A percentile compares a stretch with the other conserved stretches of the same genome.
These are phyloP conservation scores for Coptodon rendalli DNA, from an alignment of 2,113 vertebrate genomes.

Conservation along the genomic window DNA sequence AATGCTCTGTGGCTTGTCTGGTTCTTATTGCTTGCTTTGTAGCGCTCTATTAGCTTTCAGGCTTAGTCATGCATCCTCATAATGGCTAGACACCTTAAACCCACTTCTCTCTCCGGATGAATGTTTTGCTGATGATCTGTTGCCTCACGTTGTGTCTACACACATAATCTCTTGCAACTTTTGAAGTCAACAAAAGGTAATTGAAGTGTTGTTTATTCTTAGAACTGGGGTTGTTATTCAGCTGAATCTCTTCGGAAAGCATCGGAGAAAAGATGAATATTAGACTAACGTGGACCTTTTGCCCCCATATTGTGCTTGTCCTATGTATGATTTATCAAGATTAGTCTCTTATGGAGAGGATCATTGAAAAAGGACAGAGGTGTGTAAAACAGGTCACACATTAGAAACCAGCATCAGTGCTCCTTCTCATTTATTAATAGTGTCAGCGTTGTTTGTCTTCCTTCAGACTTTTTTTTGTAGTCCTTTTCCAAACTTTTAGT, in stretches of 20 bases:
- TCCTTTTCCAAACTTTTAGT: conserved; percentile 24
- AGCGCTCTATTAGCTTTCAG: not conserved
- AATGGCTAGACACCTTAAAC: not conserved
- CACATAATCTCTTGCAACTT: not conserved
- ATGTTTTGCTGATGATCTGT: not conserved
- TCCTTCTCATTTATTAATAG: conserved; percentile 22
- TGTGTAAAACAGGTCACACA: not conserved
- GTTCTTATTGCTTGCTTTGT: not conserved
- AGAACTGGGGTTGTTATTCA: conserved; percentile 1
- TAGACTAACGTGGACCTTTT: conserved; percentile 20
- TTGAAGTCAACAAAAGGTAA: conserved; percentile 21
- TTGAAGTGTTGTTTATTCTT: conserved; percentile 38
- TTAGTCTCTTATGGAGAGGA: conserved; percentile 8
- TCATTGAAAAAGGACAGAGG: not conserved
- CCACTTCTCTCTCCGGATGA: not conserved
- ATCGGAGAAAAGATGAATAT: not conserved
- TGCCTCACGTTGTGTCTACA: not conserved
- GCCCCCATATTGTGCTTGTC: not conserved
- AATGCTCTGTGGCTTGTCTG: not conserved
- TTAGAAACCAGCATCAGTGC: conserved; percentile 3
- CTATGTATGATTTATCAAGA: conserved; percentile 38
- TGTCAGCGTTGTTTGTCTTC: not conserved
- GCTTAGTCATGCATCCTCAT: not conserved
- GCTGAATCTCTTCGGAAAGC: not conserved
- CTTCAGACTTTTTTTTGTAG: conserved; percentile 10